A percentile compares a stretch with the other conserved stretches of the same genome.
Conservation (phyloP, 2,797 vertebrate genomes). For the Pangasius larnaudii region DNA sequence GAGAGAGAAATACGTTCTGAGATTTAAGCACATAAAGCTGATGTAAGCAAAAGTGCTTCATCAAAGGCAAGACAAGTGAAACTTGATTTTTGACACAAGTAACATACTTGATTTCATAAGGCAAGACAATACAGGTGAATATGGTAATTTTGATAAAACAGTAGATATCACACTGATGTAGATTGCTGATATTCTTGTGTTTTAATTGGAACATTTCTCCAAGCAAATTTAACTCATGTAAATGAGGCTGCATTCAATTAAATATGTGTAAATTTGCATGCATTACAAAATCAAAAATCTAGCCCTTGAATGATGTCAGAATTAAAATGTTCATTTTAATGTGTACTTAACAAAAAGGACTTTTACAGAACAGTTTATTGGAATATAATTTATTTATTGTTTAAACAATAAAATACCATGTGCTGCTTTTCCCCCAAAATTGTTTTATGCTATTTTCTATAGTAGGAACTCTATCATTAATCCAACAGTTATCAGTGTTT, state of each 20-base stretch:
- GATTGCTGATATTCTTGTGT: not conserved
- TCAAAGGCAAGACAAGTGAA: not conserved
- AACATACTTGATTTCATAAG: not conserved
- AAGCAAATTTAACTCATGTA: not conserved
- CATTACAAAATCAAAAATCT: not conserved
- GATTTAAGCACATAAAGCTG: not conserved
- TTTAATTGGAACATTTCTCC: not conserved
- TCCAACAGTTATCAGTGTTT: not conserved
- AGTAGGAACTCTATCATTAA: too few relatives aligned
- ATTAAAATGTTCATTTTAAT: not conserved
- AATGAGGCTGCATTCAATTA: not conserved
- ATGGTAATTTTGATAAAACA: not conserved
- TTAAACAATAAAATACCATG: not conserved
- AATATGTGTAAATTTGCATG: not conserved
- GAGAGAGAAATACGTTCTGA: not conserved
- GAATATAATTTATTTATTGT: not conserved
- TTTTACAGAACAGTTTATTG: not conserved
- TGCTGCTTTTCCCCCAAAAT: not conserved
- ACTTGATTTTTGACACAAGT: not conserved
- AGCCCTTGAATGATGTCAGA: not conserved
- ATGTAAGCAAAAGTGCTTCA: not conserved
- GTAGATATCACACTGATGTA: not conserved
- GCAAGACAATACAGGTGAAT: not conserved
- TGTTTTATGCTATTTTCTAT: not conserved
- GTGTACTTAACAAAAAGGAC: not conserved